phyloP scores from a whole-genome alignment of 1,140 invertebrate species.

The Xylocopa sonorina region DNA sequence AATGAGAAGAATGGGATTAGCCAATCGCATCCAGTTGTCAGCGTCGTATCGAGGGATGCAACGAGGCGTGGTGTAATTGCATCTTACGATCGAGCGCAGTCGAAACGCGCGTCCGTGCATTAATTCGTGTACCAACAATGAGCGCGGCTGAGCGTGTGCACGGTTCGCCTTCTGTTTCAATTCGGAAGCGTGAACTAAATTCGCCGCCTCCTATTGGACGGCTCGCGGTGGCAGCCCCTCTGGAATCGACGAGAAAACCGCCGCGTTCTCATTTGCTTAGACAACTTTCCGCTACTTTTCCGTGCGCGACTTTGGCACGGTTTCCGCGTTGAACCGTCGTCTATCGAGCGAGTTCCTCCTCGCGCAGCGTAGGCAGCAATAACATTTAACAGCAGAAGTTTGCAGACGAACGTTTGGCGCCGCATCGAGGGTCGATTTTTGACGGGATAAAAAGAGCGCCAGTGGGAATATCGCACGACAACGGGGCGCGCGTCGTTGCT shows the following conservation, averaged over 20 bases:
- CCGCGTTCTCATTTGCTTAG: neutral
- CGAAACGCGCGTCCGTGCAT: conserved; percentile 15
- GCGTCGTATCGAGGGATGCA: conserved; percentile 2
- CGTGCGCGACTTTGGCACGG: conserved; percentile 10
- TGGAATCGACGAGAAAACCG: neutral
- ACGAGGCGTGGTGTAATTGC: conserved; percentile 49
- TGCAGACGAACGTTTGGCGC: neutral
- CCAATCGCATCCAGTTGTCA: neutral
- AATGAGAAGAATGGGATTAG: neutral
- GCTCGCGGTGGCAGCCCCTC: too few species aligned
- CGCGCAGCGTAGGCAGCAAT: too few species aligned
- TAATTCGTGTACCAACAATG: conserved; percentile 41
- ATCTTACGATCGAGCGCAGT: conserved; percentile 41
- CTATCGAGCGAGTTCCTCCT: too few species aligned
- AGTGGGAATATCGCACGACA: neutral
- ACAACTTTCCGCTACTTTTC: neutral
- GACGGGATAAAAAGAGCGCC: neutral
- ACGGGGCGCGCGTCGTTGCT: neutral
- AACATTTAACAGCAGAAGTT: too few species aligned
- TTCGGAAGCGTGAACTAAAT: conserved; percentile 12
- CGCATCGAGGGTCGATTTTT: neutral
- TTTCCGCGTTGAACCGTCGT: neutral
- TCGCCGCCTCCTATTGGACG: neutral
- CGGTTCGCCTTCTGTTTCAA: conserved; percentile 7
- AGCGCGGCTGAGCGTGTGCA: conserved; percentile 8